phyloP scores from a whole-genome alignment of 1,140 invertebrate species.

The Melipona quadrifasciata region DNA sequence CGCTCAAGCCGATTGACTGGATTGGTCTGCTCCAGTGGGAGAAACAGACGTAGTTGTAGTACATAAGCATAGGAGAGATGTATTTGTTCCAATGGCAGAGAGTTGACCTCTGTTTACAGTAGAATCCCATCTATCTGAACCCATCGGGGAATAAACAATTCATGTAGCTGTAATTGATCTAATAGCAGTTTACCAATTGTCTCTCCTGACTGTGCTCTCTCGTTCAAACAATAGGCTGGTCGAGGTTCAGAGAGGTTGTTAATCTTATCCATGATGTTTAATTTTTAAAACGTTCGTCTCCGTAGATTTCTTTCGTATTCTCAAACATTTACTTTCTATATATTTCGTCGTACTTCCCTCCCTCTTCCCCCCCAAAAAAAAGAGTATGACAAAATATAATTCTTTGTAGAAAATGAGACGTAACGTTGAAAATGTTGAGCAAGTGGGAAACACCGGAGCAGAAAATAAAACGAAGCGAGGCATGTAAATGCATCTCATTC shows the following conservation, averaged over 20 bases:
- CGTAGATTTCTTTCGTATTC: too few species aligned
- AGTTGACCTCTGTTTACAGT: not conserved
- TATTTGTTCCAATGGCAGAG: not conserved
- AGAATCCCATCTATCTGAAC: not conserved
- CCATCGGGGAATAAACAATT: not conserved
- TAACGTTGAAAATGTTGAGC: not conserved
- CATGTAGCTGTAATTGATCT: not conserved
- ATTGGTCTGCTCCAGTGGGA: too few species aligned
- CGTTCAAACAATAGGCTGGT: not conserved
- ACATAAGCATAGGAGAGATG: not conserved
- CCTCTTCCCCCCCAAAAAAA: too few species aligned
- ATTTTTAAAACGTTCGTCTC: too few species aligned
- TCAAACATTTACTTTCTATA: not conserved
- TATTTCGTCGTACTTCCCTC: rapidly evolving
- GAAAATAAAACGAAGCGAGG: not conserved
- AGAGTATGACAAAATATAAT: too few species aligned
- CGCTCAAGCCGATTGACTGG: not conserved
- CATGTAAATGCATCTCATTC: too few species aligned
- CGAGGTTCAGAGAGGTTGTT: not conserved
- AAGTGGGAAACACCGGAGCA: not conserved
- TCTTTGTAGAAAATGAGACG: too few species aligned
- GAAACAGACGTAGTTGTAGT: not conserved
- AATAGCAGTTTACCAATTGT: not conserved
- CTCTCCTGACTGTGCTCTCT: not conserved
- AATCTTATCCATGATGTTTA: too few species aligned